Base-by-base conservation (phyloP, 2,113 vertebrate genomes). In the Cichladusa arquata region DNA sequence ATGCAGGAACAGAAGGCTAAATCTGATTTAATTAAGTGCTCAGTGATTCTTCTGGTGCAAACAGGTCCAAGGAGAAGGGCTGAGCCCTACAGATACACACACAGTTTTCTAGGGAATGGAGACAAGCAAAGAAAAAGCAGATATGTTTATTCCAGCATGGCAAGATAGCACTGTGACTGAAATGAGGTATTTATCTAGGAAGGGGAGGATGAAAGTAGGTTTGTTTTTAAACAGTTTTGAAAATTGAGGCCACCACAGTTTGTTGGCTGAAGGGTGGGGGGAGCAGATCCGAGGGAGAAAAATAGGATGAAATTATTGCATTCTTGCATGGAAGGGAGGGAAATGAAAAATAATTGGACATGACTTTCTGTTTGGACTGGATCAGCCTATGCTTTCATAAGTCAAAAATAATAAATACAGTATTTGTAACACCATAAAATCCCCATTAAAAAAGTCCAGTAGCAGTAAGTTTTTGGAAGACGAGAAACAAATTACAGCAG, bases 331-430 rank as follows among this genome's bases (percentile, higher is more conserved):
- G 7, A 91, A 84, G 65, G 53, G 51, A 88, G 31, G 38, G 47
- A 85, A 73, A 6, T 74, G 48, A 93, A 69, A 92, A 91, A 84
- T 66, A 84, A 86, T 64, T 80, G 47, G 13, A 90, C 34, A 45
- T 40, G 40, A 80, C 69, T 82, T 85, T 93, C 40, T 93, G 71
- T 95, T 97, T 95, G 80, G 58, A 79, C 81, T 94, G 90, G 81
- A 81, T 90, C 45, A 83, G 7, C 8, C 51, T 56, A n/a, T 66
- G 67, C 51, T 91, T 90, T 91, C 74, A 48, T 71, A 60, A 93
- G 44, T 94, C 74, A 96, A 94, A 95, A 93, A 77, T 48, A 92
- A 94, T 88, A 95, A 91, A 86, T 70, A 65, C 4, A 60, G 38
- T 66, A 86, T 88, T 88, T 90, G 31, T 66, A 95, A 83, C 33